Conservation (phyloP, 2,797 vertebrate species). For the Rhinella marina region DNA sequence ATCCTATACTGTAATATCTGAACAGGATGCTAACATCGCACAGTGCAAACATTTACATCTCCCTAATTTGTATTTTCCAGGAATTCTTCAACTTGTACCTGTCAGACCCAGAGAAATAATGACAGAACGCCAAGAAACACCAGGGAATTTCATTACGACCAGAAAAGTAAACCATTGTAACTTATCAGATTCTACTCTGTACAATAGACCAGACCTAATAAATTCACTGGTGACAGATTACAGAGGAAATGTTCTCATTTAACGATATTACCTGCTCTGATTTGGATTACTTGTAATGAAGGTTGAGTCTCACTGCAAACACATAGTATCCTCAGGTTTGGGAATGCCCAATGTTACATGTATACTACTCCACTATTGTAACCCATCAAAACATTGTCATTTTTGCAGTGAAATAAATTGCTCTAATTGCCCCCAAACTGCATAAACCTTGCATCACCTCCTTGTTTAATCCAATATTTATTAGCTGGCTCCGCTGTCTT, state of each 20-base stretch:
- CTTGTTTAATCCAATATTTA: conserved; percentile 82
- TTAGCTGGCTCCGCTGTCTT: conserved; percentile 76
- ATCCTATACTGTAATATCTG: neutral
- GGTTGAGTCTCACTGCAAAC: neutral
- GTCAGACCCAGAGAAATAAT: neutral
- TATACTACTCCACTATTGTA: conserved; percentile 73
- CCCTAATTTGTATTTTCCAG: neutral
- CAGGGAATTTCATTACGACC: neutral
- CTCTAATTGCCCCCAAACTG: conserved; percentile 89
- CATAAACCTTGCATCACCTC: conserved; percentile 84
- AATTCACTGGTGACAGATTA: neutral
- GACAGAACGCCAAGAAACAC: neutral
- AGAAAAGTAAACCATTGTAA: neutral
- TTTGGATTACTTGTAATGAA: neutral
- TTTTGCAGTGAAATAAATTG: conserved; percentile 91
- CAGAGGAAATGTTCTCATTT: neutral
- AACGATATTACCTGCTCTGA: conserved; percentile 1
- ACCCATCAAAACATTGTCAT: conserved; percentile 82
- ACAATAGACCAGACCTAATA: neutral
- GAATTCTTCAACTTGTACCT: neutral
- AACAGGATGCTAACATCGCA: neutral
- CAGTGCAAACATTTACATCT: neutral
- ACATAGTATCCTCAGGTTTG: neutral
- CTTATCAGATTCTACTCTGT: neutral
- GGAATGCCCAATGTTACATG: conserved; percentile 58